These are phyloP conservation scores for Heliconius melpomene DNA, from an alignment of 1,140 invertebrate genomes.

Conservation along the genomic window DNA sequence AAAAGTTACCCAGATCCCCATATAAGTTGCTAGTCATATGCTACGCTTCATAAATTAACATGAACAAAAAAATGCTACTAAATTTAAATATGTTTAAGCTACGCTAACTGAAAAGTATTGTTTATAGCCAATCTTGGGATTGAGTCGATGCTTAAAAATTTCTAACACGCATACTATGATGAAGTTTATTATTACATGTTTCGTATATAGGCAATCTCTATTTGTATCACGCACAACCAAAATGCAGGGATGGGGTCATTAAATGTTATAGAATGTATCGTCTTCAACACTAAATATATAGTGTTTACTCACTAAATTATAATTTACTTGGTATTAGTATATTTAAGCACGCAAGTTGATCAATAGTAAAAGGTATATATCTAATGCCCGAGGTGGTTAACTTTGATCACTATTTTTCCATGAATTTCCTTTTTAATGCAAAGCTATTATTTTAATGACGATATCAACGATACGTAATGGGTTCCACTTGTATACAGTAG, in stretches of 20 bases:
- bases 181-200: conserved; percentile 52
- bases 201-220: conserved; percentile 52
- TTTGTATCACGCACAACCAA: conserved; percentile 71
- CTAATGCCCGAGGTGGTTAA: conserved; percentile 48
- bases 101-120: conserved; percentile 21
- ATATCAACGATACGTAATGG: conserved; percentile 43
- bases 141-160: conserved; percentile 60
- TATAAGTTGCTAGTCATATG: conserved; percentile 19
- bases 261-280: conserved; percentile 55
- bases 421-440: conserved; percentile 37
- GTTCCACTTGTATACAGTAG: conserved; percentile 45
- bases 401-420: conserved; percentile 47
- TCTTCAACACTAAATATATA: conserved; percentile 60
- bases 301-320: conserved; percentile 64
- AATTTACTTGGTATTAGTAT: conserved; percentile 68
- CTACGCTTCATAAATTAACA: conserved; percentile 31
- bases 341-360: conserved; percentile 68
- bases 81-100: conserved; percentile 38
- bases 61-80: conserved; percentile 28
- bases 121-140: conserved; percentile 70
- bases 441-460: conserved; percentile 43
- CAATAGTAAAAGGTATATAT: conserved; percentile 47
- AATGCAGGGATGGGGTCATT: conserved; percentile 61
- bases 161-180: conserved; percentile 67
- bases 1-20: conserved; percentile 48